Base-by-base conservation (phyloP, 2,888 invertebrate species). In the Lochmaea crataegi region DNA sequence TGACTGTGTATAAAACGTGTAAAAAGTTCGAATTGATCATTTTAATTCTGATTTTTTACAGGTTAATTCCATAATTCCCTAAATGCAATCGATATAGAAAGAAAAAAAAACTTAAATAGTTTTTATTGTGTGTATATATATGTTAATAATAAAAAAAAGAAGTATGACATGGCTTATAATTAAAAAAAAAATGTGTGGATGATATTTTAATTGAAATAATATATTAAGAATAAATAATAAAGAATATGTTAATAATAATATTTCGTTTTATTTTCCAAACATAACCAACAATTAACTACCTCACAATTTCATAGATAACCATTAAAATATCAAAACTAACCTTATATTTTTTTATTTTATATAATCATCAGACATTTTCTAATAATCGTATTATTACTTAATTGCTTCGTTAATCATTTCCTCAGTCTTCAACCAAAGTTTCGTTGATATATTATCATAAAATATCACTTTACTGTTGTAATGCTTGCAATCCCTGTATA, bases 401-500 rank as follows among this genome's bases (percentile, higher is more conserved):
- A 48, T 14, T 12, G 71, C 71, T 5, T 69, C 69, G 9, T 80
- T 73, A 18, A 84, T 80, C 76, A 84, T 80, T 32, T 78, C 76
- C 65, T 83, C 79, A 61, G 83, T 82, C 61, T 81, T 77, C 7
- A 90, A 88, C 95, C 95, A 96, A 18, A 96, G 87, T 77, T 90
- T 90, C 26, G 84, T 85, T 68, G 93, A 92, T 12, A 90, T 87
- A 3, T 90, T 90, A 69, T 91, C 89, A 73, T 92, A 90, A 80
- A 93, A 90, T 26, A 89, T 86, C 65, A 90, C 88, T 75, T 89
- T 91, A 0, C 92, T 91, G 65, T 87, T 87, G 83, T 90, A 93
- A 69, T 89, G 89, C 32, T 87, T 88, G 82, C 95, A 94, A 84
- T 95, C 92, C 61, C 93, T 90, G 85, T 95, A 96, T 82, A 95